A percentile compares a stretch with the other conserved stretches of the same genome.
Evolutionary conservation across 2,113 vertebrate genomes (phyloP).

Genomic region (Colossoma macropomum): DNA sequence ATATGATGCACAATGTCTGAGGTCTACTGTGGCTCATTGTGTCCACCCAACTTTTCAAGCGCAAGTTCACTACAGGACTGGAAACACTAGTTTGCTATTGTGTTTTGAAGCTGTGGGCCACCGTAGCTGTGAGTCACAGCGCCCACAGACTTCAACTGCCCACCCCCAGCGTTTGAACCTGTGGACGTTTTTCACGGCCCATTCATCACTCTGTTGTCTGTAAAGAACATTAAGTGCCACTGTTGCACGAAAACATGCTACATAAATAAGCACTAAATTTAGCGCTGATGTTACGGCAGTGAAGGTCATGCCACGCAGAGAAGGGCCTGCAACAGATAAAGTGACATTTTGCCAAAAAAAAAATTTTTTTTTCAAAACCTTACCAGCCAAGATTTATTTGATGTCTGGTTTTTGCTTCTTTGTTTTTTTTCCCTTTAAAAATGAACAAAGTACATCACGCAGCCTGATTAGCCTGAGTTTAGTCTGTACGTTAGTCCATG

Average conservation of each 20-base stretch:
- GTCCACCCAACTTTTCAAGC: too few relatives aligned
- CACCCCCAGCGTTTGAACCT: neutral
- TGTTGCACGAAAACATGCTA: conserved; percentile 1
- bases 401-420: too few relatives aligned
- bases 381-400: too few relatives aligned
- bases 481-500: too few relatives aligned
- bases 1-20: too few relatives aligned
- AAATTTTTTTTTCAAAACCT: too few relatives aligned
- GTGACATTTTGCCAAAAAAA: neutral
- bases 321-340: neutral
- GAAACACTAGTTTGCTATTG: neutral
- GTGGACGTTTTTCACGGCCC: neutral
- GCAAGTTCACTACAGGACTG: too few relatives aligned
- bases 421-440: too few relatives aligned
- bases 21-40: too few relatives aligned
- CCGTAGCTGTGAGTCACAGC: neutral
- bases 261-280: conserved; percentile 30
- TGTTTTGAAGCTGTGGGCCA: neutral
- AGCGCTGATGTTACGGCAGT: neutral
- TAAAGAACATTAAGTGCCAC: conserved; percentile 15
- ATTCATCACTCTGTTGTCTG: conserved; percentile 33
- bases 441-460: too few relatives aligned
- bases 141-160: neutral
- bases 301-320: neutral
- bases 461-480: too few relatives aligned